Percentiles rank a stretch among this genome's conserved stretches.
phyloP scores from a whole-genome alignment of 2,113 vertebrate species.

The Antechinus flavipes region DNA sequence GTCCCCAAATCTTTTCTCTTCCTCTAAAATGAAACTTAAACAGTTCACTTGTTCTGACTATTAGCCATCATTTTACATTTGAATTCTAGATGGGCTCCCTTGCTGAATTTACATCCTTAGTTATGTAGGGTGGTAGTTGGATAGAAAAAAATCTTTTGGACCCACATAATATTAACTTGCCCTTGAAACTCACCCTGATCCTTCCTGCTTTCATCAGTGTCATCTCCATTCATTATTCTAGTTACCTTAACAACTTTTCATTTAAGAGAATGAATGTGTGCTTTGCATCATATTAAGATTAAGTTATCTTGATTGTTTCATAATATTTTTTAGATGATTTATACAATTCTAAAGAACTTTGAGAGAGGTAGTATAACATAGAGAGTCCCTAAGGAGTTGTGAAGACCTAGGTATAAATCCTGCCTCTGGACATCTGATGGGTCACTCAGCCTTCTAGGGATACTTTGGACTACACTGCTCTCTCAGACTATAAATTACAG shows the following conservation, averaged over 20 bases:
- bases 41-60: neutral
- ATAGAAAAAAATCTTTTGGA: neutral
- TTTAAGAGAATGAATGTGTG: neutral
- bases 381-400: neutral
- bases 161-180: neutral
- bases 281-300: neutral
- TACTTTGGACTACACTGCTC: neutral
- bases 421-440: neutral
- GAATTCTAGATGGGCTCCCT: rapidly evolving
- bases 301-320: neutral
- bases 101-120: neutral
- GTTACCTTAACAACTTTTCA: neutral
- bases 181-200: neutral
- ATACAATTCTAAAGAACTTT: neutral
- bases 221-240: neutral
- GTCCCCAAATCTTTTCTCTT: neutral
- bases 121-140: neutral
- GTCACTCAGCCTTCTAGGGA: neutral
- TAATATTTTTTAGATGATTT: neutral
- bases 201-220: neutral
- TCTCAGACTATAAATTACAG: neutral
- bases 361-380: neutral
- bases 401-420: neutral
- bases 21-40: neutral
- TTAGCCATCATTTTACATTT: neutral